Percentiles rank a stretch among this genome's conserved stretches.
Conservation (phyloP, 2,888 invertebrate species). For the Penaeus monodon region DNA sequence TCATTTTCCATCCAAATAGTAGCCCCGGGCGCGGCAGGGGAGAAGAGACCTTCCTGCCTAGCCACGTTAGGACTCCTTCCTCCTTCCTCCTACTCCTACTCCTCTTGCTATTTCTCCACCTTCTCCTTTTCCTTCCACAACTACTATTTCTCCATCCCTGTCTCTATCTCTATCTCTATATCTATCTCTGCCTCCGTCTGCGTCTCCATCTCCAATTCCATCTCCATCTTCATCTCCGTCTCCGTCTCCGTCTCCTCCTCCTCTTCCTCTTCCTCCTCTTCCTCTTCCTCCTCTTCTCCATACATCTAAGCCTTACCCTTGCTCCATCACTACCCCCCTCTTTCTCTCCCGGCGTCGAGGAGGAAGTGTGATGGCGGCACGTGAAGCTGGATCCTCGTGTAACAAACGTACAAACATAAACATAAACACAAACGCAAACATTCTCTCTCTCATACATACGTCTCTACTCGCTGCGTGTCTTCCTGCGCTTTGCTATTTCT, state of each 20-base stretch:
- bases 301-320: not conserved
- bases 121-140: not conserved
- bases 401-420: no score
- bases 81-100: not conserved
- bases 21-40: slow-evolving; percentile 17
- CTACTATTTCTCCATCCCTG: not conserved
- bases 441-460: not conserved
- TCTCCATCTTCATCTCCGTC: not conserved
- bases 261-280: not conserved
- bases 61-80: not conserved
- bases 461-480: not conserved
- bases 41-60: not conserved
- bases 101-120: not conserved
- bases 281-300: not conserved
- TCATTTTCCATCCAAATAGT: slow-evolving; percentile 51
- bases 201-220: not conserved
- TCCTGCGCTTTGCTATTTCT: not conserved
- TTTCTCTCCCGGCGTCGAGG: not conserved
- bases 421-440: not conserved
- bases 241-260: not conserved
- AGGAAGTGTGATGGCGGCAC: not conserved
- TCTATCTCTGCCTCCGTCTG: not conserved
- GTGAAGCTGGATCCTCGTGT: no score
- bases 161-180: not conserved
- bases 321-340: not conserved